A percentile compares a stretch with the other conserved stretches of the same genome.
phyloP scores from a whole-genome alignment of 2,113 vertebrate genomes.

The Rostratula benghalensis region DNA sequence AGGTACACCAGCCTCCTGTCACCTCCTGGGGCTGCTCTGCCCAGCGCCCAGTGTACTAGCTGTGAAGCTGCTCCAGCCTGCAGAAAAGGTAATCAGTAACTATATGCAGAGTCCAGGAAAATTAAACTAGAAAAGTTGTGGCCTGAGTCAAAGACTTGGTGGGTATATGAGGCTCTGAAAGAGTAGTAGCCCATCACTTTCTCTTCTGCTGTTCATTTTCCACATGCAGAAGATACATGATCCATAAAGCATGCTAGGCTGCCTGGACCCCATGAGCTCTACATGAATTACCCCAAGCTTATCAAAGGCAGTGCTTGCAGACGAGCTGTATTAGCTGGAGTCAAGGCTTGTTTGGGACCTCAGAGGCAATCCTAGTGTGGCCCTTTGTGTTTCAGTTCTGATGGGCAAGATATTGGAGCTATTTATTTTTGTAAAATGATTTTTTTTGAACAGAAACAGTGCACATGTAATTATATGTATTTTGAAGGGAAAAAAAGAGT shows the following conservation, averaged over 20 bases:
- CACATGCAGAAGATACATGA: not conserved
- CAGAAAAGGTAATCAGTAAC: not conserved
- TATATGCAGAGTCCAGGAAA: not conserved
- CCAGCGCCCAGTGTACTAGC: not conserved
- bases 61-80: not conserved
- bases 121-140: not conserved
- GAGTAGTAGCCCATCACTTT: not conserved
- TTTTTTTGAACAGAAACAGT: slow-evolving; percentile 4
- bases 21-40: not conserved
- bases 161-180: not conserved
- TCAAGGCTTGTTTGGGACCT: not conserved
- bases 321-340: not conserved
- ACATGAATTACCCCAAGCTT: not conserved
- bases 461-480: not conserved
- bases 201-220: not conserved
- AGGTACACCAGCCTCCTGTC: not conserved
- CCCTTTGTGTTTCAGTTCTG: not conserved
- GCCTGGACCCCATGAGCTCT: not conserved
- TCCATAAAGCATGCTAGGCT: not conserved
- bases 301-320: not conserved
- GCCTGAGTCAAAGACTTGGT: not conserved
- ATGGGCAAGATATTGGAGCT: slow-evolving; percentile 19
- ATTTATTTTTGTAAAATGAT: slow-evolving; percentile 12
- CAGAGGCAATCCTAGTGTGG: not conserved
- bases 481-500: not conserved